A percentile compares a stretch with the other conserved stretches of the same genome.
Conservation (phyloP, 64 coral and sea anemone genomes). For the Hydrozoanthus tunicans region DNA sequence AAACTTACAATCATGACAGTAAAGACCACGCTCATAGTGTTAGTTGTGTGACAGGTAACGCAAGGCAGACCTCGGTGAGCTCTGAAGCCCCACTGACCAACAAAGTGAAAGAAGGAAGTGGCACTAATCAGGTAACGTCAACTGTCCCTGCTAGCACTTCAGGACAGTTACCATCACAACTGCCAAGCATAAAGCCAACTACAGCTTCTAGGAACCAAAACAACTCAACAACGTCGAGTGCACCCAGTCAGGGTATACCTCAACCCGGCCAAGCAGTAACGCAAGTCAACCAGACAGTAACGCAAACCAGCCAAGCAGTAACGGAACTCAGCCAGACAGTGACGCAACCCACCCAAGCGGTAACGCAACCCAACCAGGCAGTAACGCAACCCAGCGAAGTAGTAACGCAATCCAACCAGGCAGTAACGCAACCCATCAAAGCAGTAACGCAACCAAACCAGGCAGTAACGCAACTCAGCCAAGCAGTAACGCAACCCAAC, state of each 20-base stretch:
- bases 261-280: not conserved
- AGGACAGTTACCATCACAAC: not conserved
- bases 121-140: not conserved
- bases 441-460: not conserved
- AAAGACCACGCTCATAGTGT: not conserved
- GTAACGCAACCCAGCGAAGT: not conserved
- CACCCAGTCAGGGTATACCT: not conserved
- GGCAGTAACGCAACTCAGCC: not conserved
- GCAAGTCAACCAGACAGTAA: not conserved
- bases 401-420: not conserved
- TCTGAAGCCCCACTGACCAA: not conserved
- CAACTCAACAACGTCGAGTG: not conserved
- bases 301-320: not conserved
- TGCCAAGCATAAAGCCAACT: not conserved
- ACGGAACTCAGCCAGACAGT: not conserved
- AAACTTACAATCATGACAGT: conserved; percentile 1
- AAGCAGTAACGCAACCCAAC: not conserved
- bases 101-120: not conserved
- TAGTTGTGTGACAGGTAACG: conserved; percentile 49
- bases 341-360: not conserved
- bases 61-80: not conserved
- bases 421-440: not conserved
- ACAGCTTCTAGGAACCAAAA: not conserved
- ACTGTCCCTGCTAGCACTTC: not conserved
- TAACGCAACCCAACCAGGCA: not conserved